Conservation (phyloP, 2,888 invertebrate species). For the Clepsis dumicolana region DNA sequence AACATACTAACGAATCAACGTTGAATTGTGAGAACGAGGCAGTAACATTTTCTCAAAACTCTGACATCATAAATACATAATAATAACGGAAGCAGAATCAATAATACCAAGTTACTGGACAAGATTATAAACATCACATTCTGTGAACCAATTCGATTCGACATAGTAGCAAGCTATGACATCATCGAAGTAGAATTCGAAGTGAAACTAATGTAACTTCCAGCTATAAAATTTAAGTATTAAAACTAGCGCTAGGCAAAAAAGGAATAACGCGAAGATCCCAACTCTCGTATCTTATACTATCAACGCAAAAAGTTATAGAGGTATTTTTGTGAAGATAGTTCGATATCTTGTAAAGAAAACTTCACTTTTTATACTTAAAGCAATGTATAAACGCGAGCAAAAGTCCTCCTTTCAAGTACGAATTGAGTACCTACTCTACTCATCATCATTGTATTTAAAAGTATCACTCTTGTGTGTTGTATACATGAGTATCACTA, state of each 20-base stretch:
- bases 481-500: too few relatives aligned
- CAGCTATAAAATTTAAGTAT: background rate
- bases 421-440: too few relatives aligned
- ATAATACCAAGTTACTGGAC: slow-evolving; percentile 30
- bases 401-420: too few relatives aligned
- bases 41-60: background rate
- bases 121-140: slow-evolving; percentile 27
- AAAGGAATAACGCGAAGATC: background rate
- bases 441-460: too few relatives aligned
- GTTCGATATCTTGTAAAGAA: background rate
- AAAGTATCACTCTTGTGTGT: too few relatives aligned
- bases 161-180: slow-evolving; percentile 21
- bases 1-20: background rate
- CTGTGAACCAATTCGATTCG: slow-evolving; percentile 27
- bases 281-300: background rate
- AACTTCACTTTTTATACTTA: background rate
- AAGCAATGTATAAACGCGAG: too few relatives aligned
- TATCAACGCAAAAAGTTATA: too few relatives aligned
- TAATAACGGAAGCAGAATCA: slow-evolving; percentile 24
- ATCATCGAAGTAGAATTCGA: slow-evolving; percentile 21
- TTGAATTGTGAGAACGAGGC: background rate
- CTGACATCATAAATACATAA: background rate
- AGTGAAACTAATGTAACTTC: background rate
- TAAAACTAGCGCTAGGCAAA: background rate
- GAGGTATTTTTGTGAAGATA: background rate